These are phyloP conservation scores for Latrodectus elegans DNA, from an alignment of 2,888 invertebrate genomes.

Conservation along the genomic window DNA sequence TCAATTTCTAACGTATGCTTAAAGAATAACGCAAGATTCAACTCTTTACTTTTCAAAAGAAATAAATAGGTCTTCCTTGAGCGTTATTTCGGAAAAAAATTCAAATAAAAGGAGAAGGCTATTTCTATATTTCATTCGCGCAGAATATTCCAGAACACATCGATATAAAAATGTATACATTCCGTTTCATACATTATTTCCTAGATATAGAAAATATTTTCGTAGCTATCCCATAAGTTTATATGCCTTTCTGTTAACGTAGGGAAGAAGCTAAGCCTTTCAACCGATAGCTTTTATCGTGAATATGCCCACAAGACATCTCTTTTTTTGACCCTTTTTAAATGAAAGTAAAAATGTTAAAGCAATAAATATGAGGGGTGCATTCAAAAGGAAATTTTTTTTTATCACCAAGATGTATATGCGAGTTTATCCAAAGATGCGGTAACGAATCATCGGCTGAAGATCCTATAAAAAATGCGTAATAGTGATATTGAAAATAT, in stretches of 20 bases:
- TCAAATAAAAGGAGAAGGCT: background rate
- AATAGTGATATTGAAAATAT: too few relatives aligned
- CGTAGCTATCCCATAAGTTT: background rate
- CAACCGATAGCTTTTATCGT: too few relatives aligned
- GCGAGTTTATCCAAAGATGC: too few relatives aligned
- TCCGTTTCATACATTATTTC: background rate
- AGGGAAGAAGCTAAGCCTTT: background rate
- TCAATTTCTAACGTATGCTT: too few relatives aligned
- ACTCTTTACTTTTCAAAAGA: background rate
- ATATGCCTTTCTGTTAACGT: background rate
- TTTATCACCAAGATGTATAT: too few relatives aligned
- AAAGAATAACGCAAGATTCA: background rate
- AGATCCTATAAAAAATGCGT: too few relatives aligned
- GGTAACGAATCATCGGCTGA: too few relatives aligned
- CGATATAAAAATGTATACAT: conserved; percentile 2
- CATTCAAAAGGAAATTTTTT: too few relatives aligned
- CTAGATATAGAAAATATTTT: conserved; percentile 5
- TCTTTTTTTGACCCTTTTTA: too few relatives aligned
- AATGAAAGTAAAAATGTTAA: too few relatives aligned
- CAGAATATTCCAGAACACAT: background rate
- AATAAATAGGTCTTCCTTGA: conserved; percentile 1
- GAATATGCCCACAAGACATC: too few relatives aligned
- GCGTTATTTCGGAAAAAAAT: background rate
- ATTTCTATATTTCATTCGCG: background rate
- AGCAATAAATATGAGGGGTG: too few relatives aligned